Conservation (phyloP, 35 echinoderm and acorn worm genomes). For the Hemicentrotus pulcherrimus region DNA sequence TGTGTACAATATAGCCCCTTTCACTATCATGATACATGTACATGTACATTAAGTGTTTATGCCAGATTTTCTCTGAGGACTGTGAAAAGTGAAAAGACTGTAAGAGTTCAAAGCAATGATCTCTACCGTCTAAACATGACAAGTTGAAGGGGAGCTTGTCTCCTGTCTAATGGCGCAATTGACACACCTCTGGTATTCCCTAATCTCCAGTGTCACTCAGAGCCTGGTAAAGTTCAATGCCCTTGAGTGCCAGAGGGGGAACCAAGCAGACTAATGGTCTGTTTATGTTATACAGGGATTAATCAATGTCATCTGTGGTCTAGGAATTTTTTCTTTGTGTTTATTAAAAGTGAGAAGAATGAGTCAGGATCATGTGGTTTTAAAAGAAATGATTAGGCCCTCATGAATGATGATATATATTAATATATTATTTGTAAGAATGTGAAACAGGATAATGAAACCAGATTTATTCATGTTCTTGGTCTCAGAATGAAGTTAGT, state of each 20-base stretch:
- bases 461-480: background rate
- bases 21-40: too few species aligned
- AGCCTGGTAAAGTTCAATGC: background rate
- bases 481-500: too few species aligned
- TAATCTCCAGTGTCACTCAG: background rate
- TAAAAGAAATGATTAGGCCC: background rate
- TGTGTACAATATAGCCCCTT: too few species aligned
- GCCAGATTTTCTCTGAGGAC: too few species aligned
- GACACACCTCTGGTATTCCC: background rate
- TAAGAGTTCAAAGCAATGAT: background rate
- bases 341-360: background rate
- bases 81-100: too few species aligned
- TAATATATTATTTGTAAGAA: background rate
- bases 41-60: too few species aligned
- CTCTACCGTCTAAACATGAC: background rate
- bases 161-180: background rate
- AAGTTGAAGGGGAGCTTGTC: background rate
- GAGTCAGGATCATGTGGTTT: background rate
- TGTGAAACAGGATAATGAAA: background rate
- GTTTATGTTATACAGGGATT: background rate
- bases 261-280: background rate
- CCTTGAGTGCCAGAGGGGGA: background rate
- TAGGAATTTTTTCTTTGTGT: background rate
- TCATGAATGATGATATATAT: too few species aligned
- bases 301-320: background rate